Evolutionary conservation across 2,888 invertebrate species (phyloP).

Genomic region (Netelia melanura): DNA sequence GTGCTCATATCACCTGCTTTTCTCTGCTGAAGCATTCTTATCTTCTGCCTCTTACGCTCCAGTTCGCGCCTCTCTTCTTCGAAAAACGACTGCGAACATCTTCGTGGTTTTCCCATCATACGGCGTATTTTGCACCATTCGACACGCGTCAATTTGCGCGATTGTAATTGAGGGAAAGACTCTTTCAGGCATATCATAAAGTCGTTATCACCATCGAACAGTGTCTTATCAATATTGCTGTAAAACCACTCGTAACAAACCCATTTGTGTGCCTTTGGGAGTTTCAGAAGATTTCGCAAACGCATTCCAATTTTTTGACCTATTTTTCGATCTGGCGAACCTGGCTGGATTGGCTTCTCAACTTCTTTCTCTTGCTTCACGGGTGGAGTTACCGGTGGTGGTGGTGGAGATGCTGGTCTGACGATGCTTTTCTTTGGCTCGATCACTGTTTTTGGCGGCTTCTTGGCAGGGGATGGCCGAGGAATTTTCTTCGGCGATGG

Average conservation of each 20-base stretch:
- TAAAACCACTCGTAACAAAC: slow-evolving; percentile 99
- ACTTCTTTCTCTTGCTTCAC: slow-evolving; percentile 81
- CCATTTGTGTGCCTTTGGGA: slow-evolving; percentile 99
- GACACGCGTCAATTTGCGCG: slow-evolving; percentile 92
- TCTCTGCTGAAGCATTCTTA: slow-evolving; percentile 96
- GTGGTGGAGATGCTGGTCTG: slow-evolving; percentile 61
- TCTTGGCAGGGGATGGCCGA: slow-evolving; percentile 87
- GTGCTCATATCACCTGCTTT: slow-evolving; percentile 92
- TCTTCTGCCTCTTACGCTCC: slow-evolving; percentile 95
- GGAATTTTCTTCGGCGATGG: slow-evolving; percentile 89
- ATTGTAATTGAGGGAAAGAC: slow-evolving; percentile 96
- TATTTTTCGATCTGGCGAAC: slow-evolving; percentile 92
- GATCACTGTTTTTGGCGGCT: slow-evolving; percentile 70
- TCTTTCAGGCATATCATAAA: slow-evolving; percentile 97
- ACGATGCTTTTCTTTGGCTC: slow-evolving; percentile 75
- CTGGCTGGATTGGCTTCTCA: slow-evolving; percentile 79
- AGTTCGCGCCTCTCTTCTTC: slow-evolving; percentile 96
- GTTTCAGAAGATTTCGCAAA: slow-evolving; percentile 95
- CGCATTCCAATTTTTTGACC: slow-evolving; percentile 96
- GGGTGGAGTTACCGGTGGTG: slow-evolving; percentile 77
- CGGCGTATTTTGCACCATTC: slow-evolving; percentile 98
- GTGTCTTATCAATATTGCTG: slow-evolving; percentile 96
- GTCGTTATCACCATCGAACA: slow-evolving; percentile 98
- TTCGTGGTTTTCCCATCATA: slow-evolving; percentile 98
- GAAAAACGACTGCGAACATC: slow-evolving; percentile 98